Evolutionary conservation across 2,888 invertebrate genomes (phyloP), one percentile per base, ranked within the genome.

Genomic region (Cheilosia impressa): DNA sequence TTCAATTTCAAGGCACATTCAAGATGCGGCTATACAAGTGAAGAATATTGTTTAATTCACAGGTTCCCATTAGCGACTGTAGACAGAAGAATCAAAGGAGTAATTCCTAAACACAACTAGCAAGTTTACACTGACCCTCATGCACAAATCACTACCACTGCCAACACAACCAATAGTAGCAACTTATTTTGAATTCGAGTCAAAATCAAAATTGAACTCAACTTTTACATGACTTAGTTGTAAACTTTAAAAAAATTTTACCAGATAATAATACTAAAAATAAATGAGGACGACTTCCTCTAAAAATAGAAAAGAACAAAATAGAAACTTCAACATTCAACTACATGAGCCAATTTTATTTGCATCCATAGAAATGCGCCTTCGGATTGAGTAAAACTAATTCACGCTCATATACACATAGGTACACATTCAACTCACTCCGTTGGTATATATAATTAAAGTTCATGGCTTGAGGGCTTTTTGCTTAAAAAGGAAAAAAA

Each of bases 381-480:
- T 38, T 34, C 19, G 4, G 69, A 38, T 45, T 27, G 17, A 43
- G 27, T 55, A 31, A 68, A 55, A 43, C 43, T 47, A 58, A 69
- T 34, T 43, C 27, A n/a, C 4, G 31, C 50, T 38, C 31, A 47
- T 31, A 34, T 43, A 47, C 22, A 57, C 47, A 24, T 10, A 41
- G n/a, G 22, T 60, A 19, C 31, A n/a, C 6, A 63, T 15, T 43
- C 62, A 17, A 19, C 47, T 58, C 63, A n/a, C 10, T 69, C 58
- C 34, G 19, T 65, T 50, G 45, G 60, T 38, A 63, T 73, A 63
- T 73, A 79, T 73, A 83, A 79, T 83, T 83, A 79, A 83, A 79
- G 83, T 83, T 83, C 83, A 83, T 79, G 83, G 83, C 83, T 83
- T 57, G 83, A 73, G 63, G 83, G 73, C 41, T 73, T 83, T 72